Evolutionary conservation across 2,797 vertebrate species (phyloP), one percentile per base, ranked within the genome.

Genomic region (Nyctalus aviator): DNA sequence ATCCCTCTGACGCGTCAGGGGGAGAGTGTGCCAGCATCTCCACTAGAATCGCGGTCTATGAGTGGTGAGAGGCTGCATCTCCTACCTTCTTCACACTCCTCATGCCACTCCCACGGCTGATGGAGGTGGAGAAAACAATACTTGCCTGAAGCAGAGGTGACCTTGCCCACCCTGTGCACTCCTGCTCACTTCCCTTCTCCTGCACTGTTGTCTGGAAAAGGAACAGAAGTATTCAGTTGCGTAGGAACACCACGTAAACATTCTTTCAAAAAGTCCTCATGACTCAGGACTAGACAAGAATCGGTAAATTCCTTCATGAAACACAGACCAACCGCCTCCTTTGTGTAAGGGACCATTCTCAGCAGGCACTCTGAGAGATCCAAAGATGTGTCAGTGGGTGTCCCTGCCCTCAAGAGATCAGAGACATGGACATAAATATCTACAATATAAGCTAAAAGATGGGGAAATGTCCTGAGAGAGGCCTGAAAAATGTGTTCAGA

Each of bases 401-500:
- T 71, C 57, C 81, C 81, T 92, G 64, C 81, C 93, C 83, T 95
- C 55, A 2, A 0, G 15, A 87, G 90, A 96, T 96, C 89, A 93
- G 76, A 93, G 76, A 87, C 50, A 55, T 75, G 69, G 41, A 88
- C 77, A 93, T 88, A 96, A 95, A 97, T 96, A 96, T 71, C 87
- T 85, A 64, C 11, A 35, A 77, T 69, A 37, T 3, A 69, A 88
- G 46, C 62, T 73, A 30, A 84, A 91, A 88, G 84, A 46, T 37
- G 48, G 59, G 68, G 62, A 93, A 83, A 68, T 76, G 46, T 93
- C 77, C 96, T 93, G 46, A 87, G 68, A 96, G 50, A 79, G 62
- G 30, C 50, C 82, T 89, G 86, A 78, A 95, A 94, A 96, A 15
- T 78, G 35, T 93, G 15, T 91, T 94, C 82, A 89, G 55, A 93